phyloP scores from a whole-genome alignment of 1,140 invertebrate genomes.

The Bombus picipes region DNA sequence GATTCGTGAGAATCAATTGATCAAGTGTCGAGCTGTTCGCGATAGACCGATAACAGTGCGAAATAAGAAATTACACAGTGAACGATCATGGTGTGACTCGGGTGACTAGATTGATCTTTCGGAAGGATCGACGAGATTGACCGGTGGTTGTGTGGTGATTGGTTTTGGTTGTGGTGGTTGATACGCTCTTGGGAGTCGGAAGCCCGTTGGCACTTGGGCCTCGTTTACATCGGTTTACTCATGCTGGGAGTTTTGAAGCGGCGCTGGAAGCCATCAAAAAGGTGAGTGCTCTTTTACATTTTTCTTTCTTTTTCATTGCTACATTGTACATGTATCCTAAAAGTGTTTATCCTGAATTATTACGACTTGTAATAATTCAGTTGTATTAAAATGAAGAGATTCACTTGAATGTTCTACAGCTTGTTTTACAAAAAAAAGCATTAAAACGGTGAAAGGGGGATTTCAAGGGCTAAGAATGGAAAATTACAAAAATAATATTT shows the following conservation, averaged over 20 bases:
- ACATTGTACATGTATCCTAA: too few relatives aligned
- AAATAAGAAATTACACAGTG: conserved; percentile 20
- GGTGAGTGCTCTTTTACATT: conserved; percentile 57
- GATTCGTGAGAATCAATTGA: conserved; percentile 15
- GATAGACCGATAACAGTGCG: not conserved
- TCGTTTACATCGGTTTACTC: conserved; percentile 61
- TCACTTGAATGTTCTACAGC: too few relatives aligned
- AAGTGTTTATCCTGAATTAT: too few relatives aligned
- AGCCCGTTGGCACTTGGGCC: conserved; percentile 53
- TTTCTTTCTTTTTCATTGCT: not conserved
- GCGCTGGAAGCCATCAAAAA: conserved; percentile 79
- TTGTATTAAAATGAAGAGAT: too few relatives aligned
- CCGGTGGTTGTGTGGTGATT: conserved; percentile 65
- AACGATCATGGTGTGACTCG: conserved; percentile 58
- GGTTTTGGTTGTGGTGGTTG: conserved; percentile 62
- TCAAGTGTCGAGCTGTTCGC: conserved; percentile 5
- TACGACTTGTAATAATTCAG: too few relatives aligned
- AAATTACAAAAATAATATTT: too few relatives aligned
- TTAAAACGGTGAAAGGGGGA: too few relatives aligned
- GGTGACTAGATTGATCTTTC: conserved; percentile 37
- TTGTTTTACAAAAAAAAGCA: too few relatives aligned
- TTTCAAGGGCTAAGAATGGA: too few relatives aligned
- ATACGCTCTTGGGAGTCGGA: conserved; percentile 58
- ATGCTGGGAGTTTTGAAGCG: conserved; percentile 79
- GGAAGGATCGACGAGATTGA: conserved; percentile 49